Percentiles rank a stretch among this genome's conserved stretches.
These are phyloP conservation scores for Esox masquinongy DNA, from an alignment of 2,797 vertebrate species.

Conservation along the genomic window DNA sequence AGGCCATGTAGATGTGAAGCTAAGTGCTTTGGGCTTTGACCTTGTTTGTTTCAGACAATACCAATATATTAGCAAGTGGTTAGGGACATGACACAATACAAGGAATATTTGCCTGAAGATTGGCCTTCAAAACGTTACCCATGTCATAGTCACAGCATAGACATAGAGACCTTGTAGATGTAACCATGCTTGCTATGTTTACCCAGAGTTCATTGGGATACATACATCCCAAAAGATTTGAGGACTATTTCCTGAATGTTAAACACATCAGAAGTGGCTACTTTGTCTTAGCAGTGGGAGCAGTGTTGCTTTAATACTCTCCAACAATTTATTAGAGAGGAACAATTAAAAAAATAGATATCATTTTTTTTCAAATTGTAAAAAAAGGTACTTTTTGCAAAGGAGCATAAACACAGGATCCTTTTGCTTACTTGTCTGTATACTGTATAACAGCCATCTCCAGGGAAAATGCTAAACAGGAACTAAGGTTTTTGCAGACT, in stretches of 20 bases:
- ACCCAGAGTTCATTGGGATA: neutral
- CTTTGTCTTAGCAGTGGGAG: neutral
- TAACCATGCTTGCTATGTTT: neutral
- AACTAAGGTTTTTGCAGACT: neutral
- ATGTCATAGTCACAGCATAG: neutral
- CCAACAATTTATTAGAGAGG: neutral
- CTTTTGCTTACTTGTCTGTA: conserved; percentile 5
- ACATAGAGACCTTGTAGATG: neutral
- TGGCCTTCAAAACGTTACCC: neutral
- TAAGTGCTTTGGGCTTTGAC: conserved; percentile 1
- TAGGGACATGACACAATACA: too few species aligned
- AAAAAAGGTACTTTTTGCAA: neutral
- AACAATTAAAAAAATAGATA: neutral
- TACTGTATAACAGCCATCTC: conserved; percentile 5
- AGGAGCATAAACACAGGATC: neutral
- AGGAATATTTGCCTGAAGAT: too few species aligned
- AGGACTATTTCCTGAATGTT: neutral
- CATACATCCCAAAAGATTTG: neutral
- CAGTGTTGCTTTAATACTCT: neutral
- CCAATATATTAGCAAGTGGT: neutral
- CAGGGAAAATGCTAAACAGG: neutral
- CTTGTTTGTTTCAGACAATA: conserved; percentile 2
- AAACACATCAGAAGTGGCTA: neutral
- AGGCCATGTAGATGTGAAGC: conserved; percentile 16
- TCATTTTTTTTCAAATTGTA: too few species aligned